Conservation (phyloP, 2,888 invertebrate species). For the Quadroppia sp. region DNA sequence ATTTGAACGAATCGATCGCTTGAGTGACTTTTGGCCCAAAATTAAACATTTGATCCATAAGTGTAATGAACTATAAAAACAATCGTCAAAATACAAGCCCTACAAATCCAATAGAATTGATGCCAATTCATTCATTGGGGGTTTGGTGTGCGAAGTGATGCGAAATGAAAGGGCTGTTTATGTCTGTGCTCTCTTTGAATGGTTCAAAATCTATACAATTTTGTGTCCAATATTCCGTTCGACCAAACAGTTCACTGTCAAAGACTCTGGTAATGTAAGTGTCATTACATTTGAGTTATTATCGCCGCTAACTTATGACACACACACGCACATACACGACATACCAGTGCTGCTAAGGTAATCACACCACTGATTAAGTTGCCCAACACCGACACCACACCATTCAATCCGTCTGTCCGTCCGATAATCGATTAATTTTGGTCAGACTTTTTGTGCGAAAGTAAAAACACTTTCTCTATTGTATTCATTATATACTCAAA, state of each 20-base stretch:
- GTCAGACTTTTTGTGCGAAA: not conserved
- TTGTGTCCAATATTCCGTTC: slow-evolving; percentile 4
- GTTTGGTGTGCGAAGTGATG: not conserved
- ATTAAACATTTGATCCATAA: not conserved
- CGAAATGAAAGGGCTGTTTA: not conserved
- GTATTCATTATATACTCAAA: not conserved
- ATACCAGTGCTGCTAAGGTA: slow-evolving; percentile 3
- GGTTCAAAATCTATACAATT: not conserved
- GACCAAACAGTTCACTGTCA: slow-evolving; percentile 4
- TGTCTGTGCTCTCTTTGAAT: too few species aligned
- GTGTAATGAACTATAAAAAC: slow-evolving; percentile 23
- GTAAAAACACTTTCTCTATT: not conserved
- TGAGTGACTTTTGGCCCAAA: not conserved
- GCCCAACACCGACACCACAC: not conserved
- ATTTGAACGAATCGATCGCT: too few species aligned
- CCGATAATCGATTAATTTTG: slow-evolving; percentile 20
- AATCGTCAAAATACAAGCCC: not conserved
- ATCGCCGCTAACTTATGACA: slow-evolving; percentile 28
- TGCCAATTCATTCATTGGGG: not conserved
- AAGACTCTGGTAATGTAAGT: not conserved
- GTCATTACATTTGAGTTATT: slow-evolving; percentile 36
- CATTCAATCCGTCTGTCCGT: not conserved
- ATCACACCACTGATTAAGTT: slow-evolving; percentile 4
- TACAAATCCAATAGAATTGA: not conserved
- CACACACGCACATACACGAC: not conserved